Base-by-base conservation (phyloP, 2,888 invertebrate genomes). In the Petrolisthes cinctipes region DNA sequence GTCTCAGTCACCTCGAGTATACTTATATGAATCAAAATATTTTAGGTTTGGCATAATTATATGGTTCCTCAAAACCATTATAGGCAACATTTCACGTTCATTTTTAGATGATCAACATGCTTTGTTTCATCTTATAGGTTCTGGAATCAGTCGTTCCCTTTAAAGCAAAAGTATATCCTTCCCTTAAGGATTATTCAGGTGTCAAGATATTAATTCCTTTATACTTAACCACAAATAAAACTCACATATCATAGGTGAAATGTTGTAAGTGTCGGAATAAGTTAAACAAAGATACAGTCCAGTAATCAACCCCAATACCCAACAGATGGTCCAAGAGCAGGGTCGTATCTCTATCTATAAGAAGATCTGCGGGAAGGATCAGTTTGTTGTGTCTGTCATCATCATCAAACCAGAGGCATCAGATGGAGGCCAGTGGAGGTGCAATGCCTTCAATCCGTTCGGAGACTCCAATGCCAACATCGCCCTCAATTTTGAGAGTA, bases 391-490 rank as follows among this genome's bases (percentile, higher is more conserved):
- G 92, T 97, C 97, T 91, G 95, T 98, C 93, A 97, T 98, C 94
- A 98, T 99, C 92, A 95, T 96, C 93, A 97, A 98, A 94, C 99
- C 99, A 86, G 97, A 97, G 91, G 96, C 96, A 93, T 96, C 97
- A 92, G 99, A 99, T 94, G 99, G 99, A 92, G 99, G 99, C 92
- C 97, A 97, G 94, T 99, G 99, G 95, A 96, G 99, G 93, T 99
- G 99, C 95, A 99, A 99, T 94, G 99, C 99, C 92, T 97, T 98
- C 94, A 99, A 99, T 95, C 95, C 96, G 93, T 96, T 96, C 94
- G 99, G 99, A 94, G 99, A 99, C 95, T 98, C 98, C 94, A 99
- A 99, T 95, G 99, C 99, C 92, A 99, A 99, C 94, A 99, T 99
- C 94, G 98, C 99, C 93, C 96, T 99, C 93, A 99, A 99, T 94